These are phyloP conservation scores for Rhinoptilus africanus DNA, from an alignment of 2,113 vertebrate species.

Conservation along the genomic window DNA sequence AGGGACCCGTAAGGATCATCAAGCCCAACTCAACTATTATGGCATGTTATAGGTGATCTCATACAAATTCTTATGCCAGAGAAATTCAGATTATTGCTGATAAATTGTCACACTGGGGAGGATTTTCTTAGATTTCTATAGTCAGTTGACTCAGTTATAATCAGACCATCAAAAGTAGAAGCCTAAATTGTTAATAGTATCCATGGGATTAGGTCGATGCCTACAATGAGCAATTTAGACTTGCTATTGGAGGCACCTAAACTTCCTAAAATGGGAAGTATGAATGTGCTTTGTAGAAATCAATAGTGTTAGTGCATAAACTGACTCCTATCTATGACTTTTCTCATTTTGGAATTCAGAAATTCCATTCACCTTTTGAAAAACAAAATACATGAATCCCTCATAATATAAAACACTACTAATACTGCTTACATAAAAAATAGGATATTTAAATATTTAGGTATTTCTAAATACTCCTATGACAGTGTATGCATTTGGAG, in stretches of 20 bases:
- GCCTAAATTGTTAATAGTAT: background rate
- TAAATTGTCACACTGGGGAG: background rate
- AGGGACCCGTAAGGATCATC: background rate
- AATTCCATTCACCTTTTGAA: background rate
- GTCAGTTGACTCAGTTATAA: background rate
- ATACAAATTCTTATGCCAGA: background rate
- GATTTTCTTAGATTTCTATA: background rate
- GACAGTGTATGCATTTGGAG: background rate
- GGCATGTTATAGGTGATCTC: background rate
- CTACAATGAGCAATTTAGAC: background rate
- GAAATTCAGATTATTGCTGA: background rate
- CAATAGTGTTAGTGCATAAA: background rate
- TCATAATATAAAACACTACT: background rate
- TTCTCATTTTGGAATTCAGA: background rate
- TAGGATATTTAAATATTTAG: background rate
- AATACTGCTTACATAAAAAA: background rate
- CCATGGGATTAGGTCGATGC: background rate
- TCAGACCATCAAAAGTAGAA: background rate
- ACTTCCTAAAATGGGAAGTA: background rate
- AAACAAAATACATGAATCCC: background rate
- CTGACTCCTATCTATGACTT: background rate
- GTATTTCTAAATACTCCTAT: background rate
- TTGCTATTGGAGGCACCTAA: background rate
- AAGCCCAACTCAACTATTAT: background rate
- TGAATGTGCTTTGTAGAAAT: background rate